Evolutionary conservation across 1,140 invertebrate genomes (phyloP), one percentile per base, ranked within the genome.

Genomic region (Xylocopa sonorina): DNA sequence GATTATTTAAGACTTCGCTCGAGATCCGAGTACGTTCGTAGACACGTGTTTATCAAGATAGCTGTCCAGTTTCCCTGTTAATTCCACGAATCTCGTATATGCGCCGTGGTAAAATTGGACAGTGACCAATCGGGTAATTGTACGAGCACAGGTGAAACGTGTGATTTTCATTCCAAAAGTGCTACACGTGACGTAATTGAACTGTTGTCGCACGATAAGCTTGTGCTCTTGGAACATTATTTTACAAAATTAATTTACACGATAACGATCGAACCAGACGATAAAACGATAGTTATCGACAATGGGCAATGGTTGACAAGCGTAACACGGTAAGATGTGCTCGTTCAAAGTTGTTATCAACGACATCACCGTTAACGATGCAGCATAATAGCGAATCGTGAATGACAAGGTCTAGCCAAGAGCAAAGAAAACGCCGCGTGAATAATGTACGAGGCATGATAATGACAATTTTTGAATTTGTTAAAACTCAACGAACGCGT

Each of bases 191-290:
- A 32, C 43, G 18, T 50, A 67, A 50, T 34, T 18, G 46, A 21
- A 3, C 12, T 10, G 27, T 48, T 43, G 41, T 48, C 10, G 32
- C 62, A 12, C 27, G 51, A 57, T 71, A 71, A 57, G 10, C 10
- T 29, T 12, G 1, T 24, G 41, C 24, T 41, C 50, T 69, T 16
- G 34, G 7, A 27, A 55, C 24, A 14, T 18, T 43, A 41, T 21
- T 57, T 57, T 32, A 43, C 24, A 43, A 69, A 57, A 57, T 71
- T 57, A 55, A 43, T 71, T 57, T 71, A 7, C 18, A 29, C 38
- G 38, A 71, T 55, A 57, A 57, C 27, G 4, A 55, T 50, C n/a
- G 50, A 18, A 27, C 34, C 24, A 32, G 10, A 12, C 6, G 68
- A 55, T 43, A 57, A 71, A 41, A 41, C 24, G 21, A 32, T 43